Evolutionary conservation across 1,140 invertebrate genomes (phyloP).

Genomic region (Cyclina sinensis): DNA sequence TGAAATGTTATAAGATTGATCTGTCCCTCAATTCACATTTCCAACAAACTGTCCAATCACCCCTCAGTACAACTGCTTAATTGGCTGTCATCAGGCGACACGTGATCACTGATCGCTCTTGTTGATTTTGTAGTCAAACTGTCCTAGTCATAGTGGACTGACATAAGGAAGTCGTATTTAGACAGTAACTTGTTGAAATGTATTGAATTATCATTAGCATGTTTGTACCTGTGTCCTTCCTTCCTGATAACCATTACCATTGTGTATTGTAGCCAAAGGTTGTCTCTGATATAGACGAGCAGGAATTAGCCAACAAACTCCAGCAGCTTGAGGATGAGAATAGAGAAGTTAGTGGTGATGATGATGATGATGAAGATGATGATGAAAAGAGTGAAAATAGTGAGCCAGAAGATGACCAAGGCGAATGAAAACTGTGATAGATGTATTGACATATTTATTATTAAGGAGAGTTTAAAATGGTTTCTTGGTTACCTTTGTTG

Average conservation of each 20-base stretch:
- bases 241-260: background rate
- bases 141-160: no score
- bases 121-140: no score
- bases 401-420: constrained; percentile 52
- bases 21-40: no score
- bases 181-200: no score
- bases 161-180: no score
- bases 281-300: constrained; percentile 98
- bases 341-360: constrained; percentile 93
- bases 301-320: constrained; percentile 96
- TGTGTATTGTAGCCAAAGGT: constrained; percentile 94
- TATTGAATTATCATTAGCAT: no score
- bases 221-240: no score
- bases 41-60: no score
- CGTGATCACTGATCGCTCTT: no score
- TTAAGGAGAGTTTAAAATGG: background rate
- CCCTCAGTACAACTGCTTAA: no score
- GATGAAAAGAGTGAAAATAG: constrained; percentile 60
- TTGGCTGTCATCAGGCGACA: no score
- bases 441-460: constrained; percentile 1
- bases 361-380: constrained; percentile 87
- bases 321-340: constrained; percentile 97
- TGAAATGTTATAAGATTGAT: no score
- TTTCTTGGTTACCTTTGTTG: background rate
- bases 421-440: constrained; percentile 38